Evolutionary conservation across 2,888 invertebrate species (phyloP).

Genomic region (Brassicogethes aeneus): DNA sequence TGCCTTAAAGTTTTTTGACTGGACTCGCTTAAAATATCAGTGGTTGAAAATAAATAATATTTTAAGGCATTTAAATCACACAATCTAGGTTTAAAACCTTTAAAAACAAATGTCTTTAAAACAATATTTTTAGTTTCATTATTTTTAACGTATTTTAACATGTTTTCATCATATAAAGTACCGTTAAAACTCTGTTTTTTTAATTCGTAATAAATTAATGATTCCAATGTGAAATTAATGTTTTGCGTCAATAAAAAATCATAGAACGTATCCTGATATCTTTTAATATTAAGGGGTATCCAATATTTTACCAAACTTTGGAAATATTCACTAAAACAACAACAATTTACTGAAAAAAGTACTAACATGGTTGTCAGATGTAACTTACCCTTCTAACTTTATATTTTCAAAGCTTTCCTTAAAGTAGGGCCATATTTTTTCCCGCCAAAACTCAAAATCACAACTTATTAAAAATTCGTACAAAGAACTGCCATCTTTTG

Average conservation of each 20-base stretch:
- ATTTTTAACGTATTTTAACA: slow-evolving; percentile 12
- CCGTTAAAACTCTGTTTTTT: slow-evolving; percentile 15
- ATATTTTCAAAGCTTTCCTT: no score
- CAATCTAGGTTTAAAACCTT: no score
- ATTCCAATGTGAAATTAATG: no score
- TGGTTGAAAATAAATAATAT: no score
- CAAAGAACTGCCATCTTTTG: slow-evolving; percentile 22
- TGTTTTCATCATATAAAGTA: slow-evolving; percentile 9
- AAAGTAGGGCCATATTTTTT: slow-evolving; percentile 17
- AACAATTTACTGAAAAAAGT: neutral
- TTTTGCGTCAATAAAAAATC: no score
- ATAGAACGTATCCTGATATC: slow-evolving; percentile 20
- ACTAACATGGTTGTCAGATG: no score
- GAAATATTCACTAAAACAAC: slow-evolving; percentile 24
- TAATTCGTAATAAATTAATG: slow-evolving; percentile 18
- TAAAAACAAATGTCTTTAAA: no score
- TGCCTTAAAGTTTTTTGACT: no score
- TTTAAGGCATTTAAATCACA: no score
- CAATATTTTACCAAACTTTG: slow-evolving; percentile 27
- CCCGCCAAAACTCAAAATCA: slow-evolving; percentile 20
- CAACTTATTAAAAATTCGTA: slow-evolving; percentile 19
- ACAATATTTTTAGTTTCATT: slow-evolving; percentile 13
- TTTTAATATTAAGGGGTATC: slow-evolving; percentile 20
- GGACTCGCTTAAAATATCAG: no score
- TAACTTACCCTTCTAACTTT: slow-evolving; percentile 24